Conservation (phyloP, 2,888 invertebrate genomes). For the Glyphotaelius pellucidus region DNA sequence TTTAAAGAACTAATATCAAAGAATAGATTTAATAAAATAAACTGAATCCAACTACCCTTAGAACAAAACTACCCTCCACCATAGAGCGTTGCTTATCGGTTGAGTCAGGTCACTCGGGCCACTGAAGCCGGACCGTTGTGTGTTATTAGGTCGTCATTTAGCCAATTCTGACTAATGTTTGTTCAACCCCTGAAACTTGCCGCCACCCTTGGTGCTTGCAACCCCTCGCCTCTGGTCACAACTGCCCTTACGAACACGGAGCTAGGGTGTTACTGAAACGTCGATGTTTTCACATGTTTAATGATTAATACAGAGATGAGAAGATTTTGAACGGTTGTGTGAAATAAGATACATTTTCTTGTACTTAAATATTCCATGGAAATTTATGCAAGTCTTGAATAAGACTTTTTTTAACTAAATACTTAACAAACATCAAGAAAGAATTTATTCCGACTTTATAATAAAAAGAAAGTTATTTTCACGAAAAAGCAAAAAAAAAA, state of each 20-base stretch:
- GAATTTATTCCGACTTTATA: too few relatives aligned
- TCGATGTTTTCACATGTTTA: background rate
- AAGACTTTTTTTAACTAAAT: too few relatives aligned
- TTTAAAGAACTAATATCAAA: background rate
- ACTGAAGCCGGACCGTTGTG: background rate
- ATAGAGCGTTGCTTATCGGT: background rate
- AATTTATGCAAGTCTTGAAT: background rate
- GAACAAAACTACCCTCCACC: too few relatives aligned
- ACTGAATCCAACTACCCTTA: background rate
- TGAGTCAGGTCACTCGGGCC: background rate
- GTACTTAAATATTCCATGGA: too few relatives aligned
- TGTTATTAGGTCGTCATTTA: slow-evolving; percentile 30
- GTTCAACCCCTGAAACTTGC: background rate
- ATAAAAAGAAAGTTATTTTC: too few relatives aligned
- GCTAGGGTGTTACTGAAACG: background rate
- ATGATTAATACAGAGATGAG: background rate
- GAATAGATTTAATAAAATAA: background rate
- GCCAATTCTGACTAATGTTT: slow-evolving; percentile 17
- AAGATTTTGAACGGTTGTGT: background rate
- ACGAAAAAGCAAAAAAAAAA: too few relatives aligned
- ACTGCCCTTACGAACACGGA: background rate
- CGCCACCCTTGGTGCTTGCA: background rate
- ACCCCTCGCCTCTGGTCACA: background rate
- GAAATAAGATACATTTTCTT: too few relatives aligned
- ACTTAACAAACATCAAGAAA: too few relatives aligned